A percentile compares a stretch with the other conserved stretches of the same genome.
Conservation (phyloP, 1,140 invertebrate species). For the Drosophila kohkoa region DNA sequence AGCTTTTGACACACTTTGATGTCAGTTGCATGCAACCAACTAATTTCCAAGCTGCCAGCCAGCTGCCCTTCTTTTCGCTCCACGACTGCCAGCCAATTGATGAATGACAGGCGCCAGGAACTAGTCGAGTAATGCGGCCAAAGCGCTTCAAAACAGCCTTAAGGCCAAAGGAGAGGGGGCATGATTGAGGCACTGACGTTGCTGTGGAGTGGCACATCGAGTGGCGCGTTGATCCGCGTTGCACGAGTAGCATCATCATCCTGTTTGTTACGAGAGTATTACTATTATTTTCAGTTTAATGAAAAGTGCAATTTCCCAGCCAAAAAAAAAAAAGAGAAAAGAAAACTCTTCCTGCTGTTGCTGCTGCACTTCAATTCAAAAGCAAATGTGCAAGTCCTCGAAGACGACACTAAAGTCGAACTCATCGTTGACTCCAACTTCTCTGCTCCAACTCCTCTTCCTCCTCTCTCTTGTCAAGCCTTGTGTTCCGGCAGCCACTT, state of each 20-base stretch:
- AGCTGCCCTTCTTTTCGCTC: slow-evolving; percentile 3
- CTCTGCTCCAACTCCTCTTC: slow-evolving; percentile 17
- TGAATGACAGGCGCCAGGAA: slow-evolving; percentile 57
- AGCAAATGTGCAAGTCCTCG: slow-evolving; percentile 64
- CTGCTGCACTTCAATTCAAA: slow-evolving; percentile 59
- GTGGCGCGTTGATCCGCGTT: slow-evolving; percentile 28
- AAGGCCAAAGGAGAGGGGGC: neutral
- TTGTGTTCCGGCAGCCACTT: slow-evolving; percentile 64
- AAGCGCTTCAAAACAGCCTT: slow-evolving; percentile 46
- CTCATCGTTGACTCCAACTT: slow-evolving; percentile 35
- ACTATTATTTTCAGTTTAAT: slow-evolving; percentile 70
- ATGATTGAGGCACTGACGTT: neutral
- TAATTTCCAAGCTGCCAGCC: slow-evolving; percentile 62
- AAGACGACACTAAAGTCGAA: slow-evolving; percentile 46
- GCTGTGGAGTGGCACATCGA: slow-evolving; percentile 10
- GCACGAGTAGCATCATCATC: slow-evolving; percentile 32
- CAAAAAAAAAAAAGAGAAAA: too few species aligned
- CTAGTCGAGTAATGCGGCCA: slow-evolving; percentile 44
- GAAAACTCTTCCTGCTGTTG: neutral
- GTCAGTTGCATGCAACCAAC: slow-evolving; percentile 73
- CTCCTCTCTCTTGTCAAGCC: slow-evolving; percentile 1
- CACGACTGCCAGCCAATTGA: slow-evolving; percentile 47
- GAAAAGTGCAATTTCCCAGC: slow-evolving; percentile 73
- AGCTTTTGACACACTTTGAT: slow-evolving; percentile 75
- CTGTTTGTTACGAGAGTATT: slow-evolving; percentile 49